Base-by-base conservation (phyloP, 2,113 vertebrate genomes). In the Xerus inauris region DNA sequence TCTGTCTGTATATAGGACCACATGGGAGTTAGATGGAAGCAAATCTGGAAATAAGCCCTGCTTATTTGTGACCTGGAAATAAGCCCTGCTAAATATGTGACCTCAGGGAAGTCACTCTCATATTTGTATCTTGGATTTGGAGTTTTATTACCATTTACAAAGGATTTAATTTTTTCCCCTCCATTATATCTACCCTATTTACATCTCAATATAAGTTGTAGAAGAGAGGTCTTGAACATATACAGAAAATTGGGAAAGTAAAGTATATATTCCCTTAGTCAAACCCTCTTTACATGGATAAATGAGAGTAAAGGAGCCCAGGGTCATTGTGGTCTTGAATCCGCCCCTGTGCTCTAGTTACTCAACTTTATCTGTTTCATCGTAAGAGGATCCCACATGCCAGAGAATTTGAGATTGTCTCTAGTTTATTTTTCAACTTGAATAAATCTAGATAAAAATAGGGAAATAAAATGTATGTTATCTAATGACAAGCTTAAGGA, bases 51-150 rank as follows among this genome's bases (percentile, higher is more conserved):
- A 22, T 24, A 88, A 93, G 75, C 35, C 10, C 62, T 49, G 20
- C 11, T 92, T n/a, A n/a, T n/a, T n/a, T n/a, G n/a, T n/a, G n/a
- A n/a, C n/a, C n/a, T 80, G 30, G 75, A 8, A 42, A 22, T 24
- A 88, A 93, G 75, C 35, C 10, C 22, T 92, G 94, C 28, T 49
- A 91, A 91, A 91, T 54, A 20, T 38, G 54, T 84, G n/a, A 89
- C 12, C 8, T 84, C 10, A 64, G 59, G 19, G 19, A 87, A 93
- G 12, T 94, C 20, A 84, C 22, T 77, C 40, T 81, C 91, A 11
- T 35, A 85, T 38, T 85, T 73, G 14, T 6, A 0, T 19, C 14
- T 88, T 81, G 32, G 49, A 67, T 91, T 94, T 84, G 38, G 28
- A 69, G 9, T 45, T 59, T 90, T 89, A 76, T 71, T 67, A 42